Base-by-base conservation (phyloP, 2,888 invertebrate species). In the Halictus ligatus region DNA sequence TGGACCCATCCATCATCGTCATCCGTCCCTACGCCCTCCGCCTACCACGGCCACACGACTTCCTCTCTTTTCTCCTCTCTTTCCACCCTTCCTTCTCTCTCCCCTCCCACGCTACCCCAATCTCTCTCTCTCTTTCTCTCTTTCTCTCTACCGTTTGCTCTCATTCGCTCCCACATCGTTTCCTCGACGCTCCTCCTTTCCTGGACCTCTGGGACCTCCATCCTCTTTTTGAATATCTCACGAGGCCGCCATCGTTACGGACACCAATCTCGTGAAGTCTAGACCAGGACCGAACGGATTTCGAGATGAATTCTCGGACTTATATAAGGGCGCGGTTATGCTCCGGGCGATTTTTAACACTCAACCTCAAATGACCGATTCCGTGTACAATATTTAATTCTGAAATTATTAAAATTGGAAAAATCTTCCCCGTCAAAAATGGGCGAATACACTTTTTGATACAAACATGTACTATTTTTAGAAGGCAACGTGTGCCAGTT, bases 1-100 rank as follows among this genome's bases (percentile, higher is more conserved):
- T 93, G 92, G 93, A 92, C 93, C 76, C 93, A 95, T 95, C 92
- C 94, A 94, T 95, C 95, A 95, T 95, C 95, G 94, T 95, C 95
- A 94, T 92, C 78, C 92, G 92, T 90, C 91, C 92, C 91, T 92
- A 91, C 92, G 90, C 91, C 93, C 92, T 92, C 91, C 92, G 89
- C 86, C 89, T 80, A 84, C 81, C 80, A 83, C 80, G 64, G 29
- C 58, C 58, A 58, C 64, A 64, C 85, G 73, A 80, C 90, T 88
- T 86, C 82, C 90, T 88, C 90, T 87, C 89, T 88, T 90, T 85
- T 58, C 58, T n/a, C 58, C 58, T 12, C n/a, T 12, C 58, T 58
- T 58, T 58, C 58, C n/a, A 76, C 40, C 67, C 67, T 75, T 50
- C 60, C 67, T 75, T 50, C 60, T 60, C 60, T 18, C 54, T 2